These are phyloP conservation scores for Griposia aprilina DNA, from an alignment of 2,888 invertebrate genomes.

Conservation along the genomic window DNA sequence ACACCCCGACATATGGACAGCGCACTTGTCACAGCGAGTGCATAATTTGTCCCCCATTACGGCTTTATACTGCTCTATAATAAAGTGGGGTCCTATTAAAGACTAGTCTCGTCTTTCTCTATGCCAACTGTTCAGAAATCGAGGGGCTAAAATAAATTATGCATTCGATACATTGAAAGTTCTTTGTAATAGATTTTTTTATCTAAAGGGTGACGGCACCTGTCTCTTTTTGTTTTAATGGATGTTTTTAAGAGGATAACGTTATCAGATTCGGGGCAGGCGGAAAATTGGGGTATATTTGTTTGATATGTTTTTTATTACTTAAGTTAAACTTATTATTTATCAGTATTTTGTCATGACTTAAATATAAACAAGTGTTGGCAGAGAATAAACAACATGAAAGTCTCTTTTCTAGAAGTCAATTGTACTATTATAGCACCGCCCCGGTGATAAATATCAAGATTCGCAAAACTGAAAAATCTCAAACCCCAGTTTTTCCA, in stretches of 20 bases:
- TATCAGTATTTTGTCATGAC: no score
- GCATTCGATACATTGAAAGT: conserved; percentile 88
- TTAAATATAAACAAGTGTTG: no score
- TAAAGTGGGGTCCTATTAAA: conserved; percentile 87
- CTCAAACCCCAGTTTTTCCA: not conserved
- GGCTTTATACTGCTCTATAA: conserved; percentile 79
- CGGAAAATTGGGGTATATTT: conserved; percentile 7
- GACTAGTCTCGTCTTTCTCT: conserved; percentile 87
- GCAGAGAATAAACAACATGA: not conserved
- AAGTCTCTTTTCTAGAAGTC: not conserved
- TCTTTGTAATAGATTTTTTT: conserved; percentile 84
- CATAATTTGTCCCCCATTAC: conserved; percentile 90
- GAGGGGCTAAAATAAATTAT: conserved; percentile 85
- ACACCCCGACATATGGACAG: conserved; percentile 88
- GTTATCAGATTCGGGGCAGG: not conserved
- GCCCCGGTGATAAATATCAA: not conserved
- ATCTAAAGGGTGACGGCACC: conserved; percentile 78
- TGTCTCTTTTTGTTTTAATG: conserved; percentile 76
- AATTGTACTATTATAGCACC: not conserved
- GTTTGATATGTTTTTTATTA: not conserved
- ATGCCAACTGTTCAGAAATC: conserved; percentile 84
- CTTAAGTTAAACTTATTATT: no score
- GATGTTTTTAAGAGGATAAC: conserved; percentile 29
- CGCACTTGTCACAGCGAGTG: conserved; percentile 86
- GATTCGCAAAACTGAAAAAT: not conserved